Evolutionary conservation across 2,113 vertebrate genomes (phyloP), one percentile per base, ranked within the genome.

Genomic region (Herpailurus yagouaroundi): DNA sequence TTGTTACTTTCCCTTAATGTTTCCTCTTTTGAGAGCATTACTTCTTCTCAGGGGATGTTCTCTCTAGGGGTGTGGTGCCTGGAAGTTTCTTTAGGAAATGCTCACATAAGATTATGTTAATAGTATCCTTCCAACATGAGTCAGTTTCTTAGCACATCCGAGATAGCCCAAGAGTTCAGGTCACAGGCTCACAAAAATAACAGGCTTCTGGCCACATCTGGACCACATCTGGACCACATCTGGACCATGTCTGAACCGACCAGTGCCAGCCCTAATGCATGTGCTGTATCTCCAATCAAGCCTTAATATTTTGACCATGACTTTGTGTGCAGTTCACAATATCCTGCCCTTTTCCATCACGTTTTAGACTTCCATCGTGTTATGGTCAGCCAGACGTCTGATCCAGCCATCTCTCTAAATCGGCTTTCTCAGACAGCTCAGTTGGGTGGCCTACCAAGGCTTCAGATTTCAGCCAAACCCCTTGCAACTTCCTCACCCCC

Each of bases 141-240:
- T 27, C 19, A 1, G 14, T 7, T 33, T 84, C 74, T 48, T 57
- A 73, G 19, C 6, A 27, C 6, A 50, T 81, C 25, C 23, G 41
- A 45, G 8, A 1, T 1, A 84, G 69, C 33, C 63, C 5, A 8
- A 74, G 36, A 83, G 31, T 21, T 38, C 5, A 36, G 38, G 81
- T 63, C 55, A 36, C 7, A 33, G 36, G 21, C 8, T 66, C 69
- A 14, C 48, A 85, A 45, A 76, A 31, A 50, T 91, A 74, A 13
- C 6, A 50, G 50, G 8, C 36, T 33, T 92, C 60, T 25, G n/a
- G 36, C 12, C 76, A 52, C 80, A 89, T 92, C 94, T 95, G 87
- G 41, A 45, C 12, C 76, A 38, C 80, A 89, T 92, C 94, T 95
- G 87, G 41, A 45, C 25, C 76, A 38, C 68, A 89, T 92, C 87